Evolutionary conservation across 2,113 vertebrate species (phyloP).

Genomic region (Cathartes aura): DNA sequence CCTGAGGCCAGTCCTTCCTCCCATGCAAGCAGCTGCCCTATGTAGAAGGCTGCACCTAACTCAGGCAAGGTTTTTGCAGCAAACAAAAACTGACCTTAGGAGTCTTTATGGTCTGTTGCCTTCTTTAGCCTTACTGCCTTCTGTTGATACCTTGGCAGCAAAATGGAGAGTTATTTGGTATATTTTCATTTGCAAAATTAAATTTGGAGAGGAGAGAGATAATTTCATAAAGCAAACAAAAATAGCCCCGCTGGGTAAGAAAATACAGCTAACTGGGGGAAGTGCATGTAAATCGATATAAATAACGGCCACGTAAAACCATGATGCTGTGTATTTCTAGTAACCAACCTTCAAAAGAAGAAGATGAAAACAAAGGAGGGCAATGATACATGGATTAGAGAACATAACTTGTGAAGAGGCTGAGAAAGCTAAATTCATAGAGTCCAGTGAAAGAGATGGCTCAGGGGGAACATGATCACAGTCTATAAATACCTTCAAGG

Average conservation of each 20-base stretch:
- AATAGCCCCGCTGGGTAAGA: neutral
- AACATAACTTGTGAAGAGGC: neutral
- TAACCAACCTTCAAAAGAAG: neutral
- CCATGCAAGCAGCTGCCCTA: neutral
- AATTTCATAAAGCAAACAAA: constrained; percentile 16
- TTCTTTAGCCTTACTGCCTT: neutral
- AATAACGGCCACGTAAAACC: neutral
- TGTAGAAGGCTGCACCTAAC: neutral
- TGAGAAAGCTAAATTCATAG: constrained; percentile 21
- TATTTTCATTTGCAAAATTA: constrained; percentile 32
- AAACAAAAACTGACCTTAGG: neutral
- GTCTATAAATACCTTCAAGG: constrained; percentile 57
- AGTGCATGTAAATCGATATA: neutral
- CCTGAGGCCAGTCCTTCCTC: neutral
- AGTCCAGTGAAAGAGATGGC: neutral
- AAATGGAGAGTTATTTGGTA: neutral
- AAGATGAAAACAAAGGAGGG: constrained; percentile 15
- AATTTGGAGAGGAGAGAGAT: neutral
- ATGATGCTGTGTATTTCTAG: neutral
- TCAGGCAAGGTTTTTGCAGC: neutral
- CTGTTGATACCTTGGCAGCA: neutral
- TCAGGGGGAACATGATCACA: constrained; percentile 33
- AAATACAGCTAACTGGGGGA: neutral
- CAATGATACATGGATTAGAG: neutral
- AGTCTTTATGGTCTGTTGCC: neutral